These are phyloP conservation scores for Agonopterix subpropinquella DNA, from an alignment of 2,888 invertebrate genomes.

Conservation along the genomic window DNA sequence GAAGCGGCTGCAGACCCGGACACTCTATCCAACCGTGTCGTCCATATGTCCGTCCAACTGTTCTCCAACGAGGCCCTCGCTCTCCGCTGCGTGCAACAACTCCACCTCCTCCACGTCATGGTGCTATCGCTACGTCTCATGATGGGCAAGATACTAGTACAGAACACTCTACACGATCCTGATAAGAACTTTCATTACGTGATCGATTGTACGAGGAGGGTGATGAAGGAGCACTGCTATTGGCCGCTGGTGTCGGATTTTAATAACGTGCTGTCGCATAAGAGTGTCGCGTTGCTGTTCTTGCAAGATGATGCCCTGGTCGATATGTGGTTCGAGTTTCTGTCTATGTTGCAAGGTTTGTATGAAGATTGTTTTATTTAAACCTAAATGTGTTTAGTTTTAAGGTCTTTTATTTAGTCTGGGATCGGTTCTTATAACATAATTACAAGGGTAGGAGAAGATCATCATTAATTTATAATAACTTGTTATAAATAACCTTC, in stretches of 20 bases:
- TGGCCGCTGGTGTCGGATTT: slow-evolving; percentile 98
- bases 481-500: too few relatives aligned
- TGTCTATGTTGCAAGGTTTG: slow-evolving; percentile 94
- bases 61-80: slow-evolving; percentile 96
- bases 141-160: slow-evolving; percentile 94
- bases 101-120: slow-evolving; percentile 94
- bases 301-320: slow-evolving; percentile 92
- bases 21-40: slow-evolving; percentile 95
- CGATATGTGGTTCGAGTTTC: slow-evolving; percentile 96
- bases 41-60: slow-evolving; percentile 97
- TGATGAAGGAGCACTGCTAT: slow-evolving; percentile 98
- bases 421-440: too few relatives aligned
- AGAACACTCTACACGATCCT: slow-evolving; percentile 88
- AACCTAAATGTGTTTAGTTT: background rate
- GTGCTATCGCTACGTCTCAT: slow-evolving; percentile 90
- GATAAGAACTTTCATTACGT: slow-evolving; percentile 90
- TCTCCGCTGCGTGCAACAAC: slow-evolving; percentile 91
- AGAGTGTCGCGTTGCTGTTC: slow-evolving; percentile 92
- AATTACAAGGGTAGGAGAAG: too few relatives aligned
- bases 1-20: slow-evolving; percentile 91
- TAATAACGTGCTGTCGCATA: slow-evolving; percentile 96
- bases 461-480: too few relatives aligned
- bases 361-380: background rate
- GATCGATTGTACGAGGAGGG: slow-evolving; percentile 92
- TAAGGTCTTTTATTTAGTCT: background rate